phyloP scores from a whole-genome alignment of 2,888 invertebrate genomes.

The Drosophila anomelani region DNA sequence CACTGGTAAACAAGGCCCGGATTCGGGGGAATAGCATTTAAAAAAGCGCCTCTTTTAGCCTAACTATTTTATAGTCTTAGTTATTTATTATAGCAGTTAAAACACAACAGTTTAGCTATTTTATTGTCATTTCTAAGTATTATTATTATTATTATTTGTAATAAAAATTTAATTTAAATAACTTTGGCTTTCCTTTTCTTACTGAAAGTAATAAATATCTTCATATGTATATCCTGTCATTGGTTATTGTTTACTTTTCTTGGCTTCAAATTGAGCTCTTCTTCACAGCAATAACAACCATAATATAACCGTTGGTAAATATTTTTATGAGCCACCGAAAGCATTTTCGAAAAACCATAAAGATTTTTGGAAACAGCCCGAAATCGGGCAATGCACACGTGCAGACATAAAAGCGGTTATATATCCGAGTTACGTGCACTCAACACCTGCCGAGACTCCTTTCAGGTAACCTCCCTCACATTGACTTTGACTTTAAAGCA shows the following conservation, averaged over 20 bases:
- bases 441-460: constrained; percentile 56
- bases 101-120: not conserved
- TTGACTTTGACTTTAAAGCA: not conserved
- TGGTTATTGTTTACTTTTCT: not conserved
- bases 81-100: not conserved
- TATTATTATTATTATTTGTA: not conserved
- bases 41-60: too few relatives aligned
- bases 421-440: constrained; percentile 56
- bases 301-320: not conserved
- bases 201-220: not conserved
- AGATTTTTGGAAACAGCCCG: constrained; percentile 20
- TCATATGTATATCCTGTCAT: not conserved
- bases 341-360: constrained; percentile 2
- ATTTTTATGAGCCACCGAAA: constrained; percentile 22
- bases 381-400: constrained; percentile 28
- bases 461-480: not conserved
- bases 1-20: not conserved
- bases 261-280: not conserved
- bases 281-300: not conserved
- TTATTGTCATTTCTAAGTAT: not conserved
- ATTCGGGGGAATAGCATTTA: too few relatives aligned
- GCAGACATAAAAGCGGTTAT: constrained; percentile 48
- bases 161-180: not conserved
- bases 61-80: not conserved
- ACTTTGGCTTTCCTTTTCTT: not conserved